phyloP scores from a whole-genome alignment of 2,888 invertebrate species.

The Liodrosophila aerea region DNA sequence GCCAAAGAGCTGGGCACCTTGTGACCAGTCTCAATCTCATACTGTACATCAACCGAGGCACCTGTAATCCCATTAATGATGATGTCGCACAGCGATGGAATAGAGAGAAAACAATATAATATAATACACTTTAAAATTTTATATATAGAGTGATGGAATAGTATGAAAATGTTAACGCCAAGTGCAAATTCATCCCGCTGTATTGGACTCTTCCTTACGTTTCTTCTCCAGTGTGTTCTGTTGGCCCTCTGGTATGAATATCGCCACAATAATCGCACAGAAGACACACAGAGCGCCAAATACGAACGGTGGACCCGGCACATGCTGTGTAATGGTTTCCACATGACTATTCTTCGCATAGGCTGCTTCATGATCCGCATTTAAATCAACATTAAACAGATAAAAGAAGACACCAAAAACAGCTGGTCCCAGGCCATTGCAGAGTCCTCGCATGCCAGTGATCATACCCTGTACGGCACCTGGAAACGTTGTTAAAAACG shows the following conservation, averaged over 20 bases:
- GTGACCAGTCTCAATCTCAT: constrained; percentile 91
- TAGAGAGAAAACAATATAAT: not conserved
- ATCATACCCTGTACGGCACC: constrained; percentile 98
- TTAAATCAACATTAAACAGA: constrained; percentile 98
- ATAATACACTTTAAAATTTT: no score
- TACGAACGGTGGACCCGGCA: constrained; percentile 99
- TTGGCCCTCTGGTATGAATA: constrained; percentile 90
- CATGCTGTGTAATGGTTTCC: constrained; percentile 86
- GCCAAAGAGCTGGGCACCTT: constrained; percentile 90
- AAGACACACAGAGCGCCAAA: constrained; percentile 98
- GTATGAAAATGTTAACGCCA: not conserved
- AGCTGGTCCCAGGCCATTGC: constrained; percentile 98
- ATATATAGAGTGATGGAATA: not conserved
- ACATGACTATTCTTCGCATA: constrained; percentile 37
- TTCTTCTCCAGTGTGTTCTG: constrained; percentile 85
- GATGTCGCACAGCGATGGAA: not conserved
- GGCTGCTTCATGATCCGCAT: constrained; percentile 85
- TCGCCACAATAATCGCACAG: constrained; percentile 95
- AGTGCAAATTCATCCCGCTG: not conserved
- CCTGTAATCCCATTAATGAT: constrained; percentile 81
- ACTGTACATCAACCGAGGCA: constrained; percentile 89
- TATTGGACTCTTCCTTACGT: constrained; percentile 82
- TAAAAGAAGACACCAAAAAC: constrained; percentile 99
- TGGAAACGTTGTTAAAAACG: constrained; percentile 52
- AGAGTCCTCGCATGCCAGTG: constrained; percentile 98